Conservation (phyloP, 2,888 invertebrate species). For the Polyploca ridens region DNA sequence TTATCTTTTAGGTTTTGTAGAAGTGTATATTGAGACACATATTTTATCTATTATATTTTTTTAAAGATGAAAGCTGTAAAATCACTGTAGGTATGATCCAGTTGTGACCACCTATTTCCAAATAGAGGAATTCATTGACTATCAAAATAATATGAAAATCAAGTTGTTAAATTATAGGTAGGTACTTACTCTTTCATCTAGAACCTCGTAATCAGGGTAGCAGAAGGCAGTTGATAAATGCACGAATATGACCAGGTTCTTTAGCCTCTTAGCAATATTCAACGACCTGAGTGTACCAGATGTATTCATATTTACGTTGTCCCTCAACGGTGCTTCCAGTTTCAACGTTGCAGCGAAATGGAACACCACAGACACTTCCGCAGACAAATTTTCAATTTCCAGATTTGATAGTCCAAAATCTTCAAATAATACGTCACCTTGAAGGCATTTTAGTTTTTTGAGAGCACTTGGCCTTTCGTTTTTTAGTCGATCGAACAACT, state of each 20-base stretch:
- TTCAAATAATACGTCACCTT: conserved; percentile 89
- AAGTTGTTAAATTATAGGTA: too few relatives aligned
- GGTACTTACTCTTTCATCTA: conserved; percentile 67
- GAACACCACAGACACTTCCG: conserved; percentile 92
- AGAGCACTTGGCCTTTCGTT: conserved; percentile 86
- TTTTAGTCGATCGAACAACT: conserved; percentile 89
- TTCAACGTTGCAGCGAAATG: conserved; percentile 96
- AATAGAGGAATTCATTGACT: too few relatives aligned
- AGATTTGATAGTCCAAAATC: conserved; percentile 85
- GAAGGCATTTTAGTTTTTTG: conserved; percentile 89
- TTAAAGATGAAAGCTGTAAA: too few relatives aligned
- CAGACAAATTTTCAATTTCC: conserved; percentile 84
- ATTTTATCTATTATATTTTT: too few relatives aligned
- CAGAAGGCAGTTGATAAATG: conserved; percentile 98
- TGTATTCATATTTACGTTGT: conserved; percentile 95
- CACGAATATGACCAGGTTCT: conserved; percentile 89
- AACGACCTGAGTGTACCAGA: conserved; percentile 92
- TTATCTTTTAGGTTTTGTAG: too few relatives aligned
- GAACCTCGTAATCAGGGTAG: conserved; percentile 91
- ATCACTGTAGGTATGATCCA: too few relatives aligned
- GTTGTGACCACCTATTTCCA: too few relatives aligned
- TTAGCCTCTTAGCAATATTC: conserved; percentile 90
- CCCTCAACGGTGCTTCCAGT: conserved; percentile 94
- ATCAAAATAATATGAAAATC: too few relatives aligned
- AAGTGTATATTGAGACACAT: too few relatives aligned